phyloP scores from a whole-genome alignment of 2,888 invertebrate species.

The Leptopilina syphax region DNA sequence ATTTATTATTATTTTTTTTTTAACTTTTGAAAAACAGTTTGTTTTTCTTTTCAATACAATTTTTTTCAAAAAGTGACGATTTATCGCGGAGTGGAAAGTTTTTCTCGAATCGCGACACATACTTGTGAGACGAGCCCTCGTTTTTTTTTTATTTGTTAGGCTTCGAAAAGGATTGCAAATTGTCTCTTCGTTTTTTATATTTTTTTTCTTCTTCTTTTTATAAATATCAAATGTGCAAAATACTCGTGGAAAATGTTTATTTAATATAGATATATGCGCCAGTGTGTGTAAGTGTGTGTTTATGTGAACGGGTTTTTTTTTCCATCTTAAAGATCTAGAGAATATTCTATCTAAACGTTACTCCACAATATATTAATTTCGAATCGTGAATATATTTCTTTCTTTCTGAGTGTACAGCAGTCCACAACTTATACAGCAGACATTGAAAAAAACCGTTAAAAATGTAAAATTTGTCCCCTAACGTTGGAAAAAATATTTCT shows the following conservation, averaged over 20 bases:
- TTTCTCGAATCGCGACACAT: conserved; percentile 57
- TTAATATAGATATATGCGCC: conserved; percentile 62
- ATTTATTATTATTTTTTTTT: conserved; percentile 22
- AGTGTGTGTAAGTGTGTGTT: conserved; percentile 21
- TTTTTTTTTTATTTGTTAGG: conserved; percentile 49
- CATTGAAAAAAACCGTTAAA: conserved; percentile 70
- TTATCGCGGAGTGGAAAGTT: conserved; percentile 16
- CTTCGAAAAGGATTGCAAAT: conserved; percentile 53
- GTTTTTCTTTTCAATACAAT: conserved; percentile 24
- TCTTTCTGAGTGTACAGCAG: conserved; percentile 68
- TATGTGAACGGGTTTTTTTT: conserved; percentile 44
- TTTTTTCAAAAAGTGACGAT: conserved; percentile 1
- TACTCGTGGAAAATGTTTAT: conserved; percentile 74
- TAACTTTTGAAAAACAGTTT: neutral
- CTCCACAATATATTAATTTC: conserved; percentile 74
- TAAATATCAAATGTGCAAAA: conserved; percentile 76
- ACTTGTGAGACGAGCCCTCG: conserved; percentile 65
- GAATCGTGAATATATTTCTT: conserved; percentile 64
- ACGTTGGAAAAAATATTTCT: conserved; percentile 31
- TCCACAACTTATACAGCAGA: conserved; percentile 65
- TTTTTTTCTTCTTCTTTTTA: conserved; percentile 8
- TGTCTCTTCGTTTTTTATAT: conserved; percentile 50
- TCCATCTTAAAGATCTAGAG: conserved; percentile 70
- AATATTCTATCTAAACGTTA: conserved; percentile 67
- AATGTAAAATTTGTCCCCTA: conserved; percentile 57